These are phyloP conservation scores for Gymnogyps californianus DNA, from an alignment of 2,113 vertebrate genomes.

Conservation along the genomic window DNA sequence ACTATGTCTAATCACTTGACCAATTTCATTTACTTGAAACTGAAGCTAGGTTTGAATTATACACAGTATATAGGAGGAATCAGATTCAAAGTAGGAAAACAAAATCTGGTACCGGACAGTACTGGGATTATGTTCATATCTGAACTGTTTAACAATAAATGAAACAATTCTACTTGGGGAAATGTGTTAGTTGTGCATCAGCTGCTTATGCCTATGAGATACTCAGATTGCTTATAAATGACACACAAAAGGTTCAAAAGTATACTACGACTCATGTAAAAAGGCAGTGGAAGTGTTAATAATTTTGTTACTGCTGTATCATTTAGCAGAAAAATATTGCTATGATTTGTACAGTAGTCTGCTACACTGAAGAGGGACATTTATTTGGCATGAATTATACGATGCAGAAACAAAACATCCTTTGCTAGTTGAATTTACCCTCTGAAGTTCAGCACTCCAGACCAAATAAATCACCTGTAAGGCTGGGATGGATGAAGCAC, in stretches of 20 bases:
- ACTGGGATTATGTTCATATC: neutral
- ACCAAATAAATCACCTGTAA: conserved; percentile 4
- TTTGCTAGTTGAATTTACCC: neutral
- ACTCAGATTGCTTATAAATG: neutral
- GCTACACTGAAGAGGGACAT: neutral
- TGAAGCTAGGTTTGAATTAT: conserved; percentile 7
- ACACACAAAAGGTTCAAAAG: neutral
- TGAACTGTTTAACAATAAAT: neutral
- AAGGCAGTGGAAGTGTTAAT: neutral
- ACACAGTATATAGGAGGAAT: neutral
- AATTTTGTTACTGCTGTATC: neutral
- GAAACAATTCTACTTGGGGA: neutral
- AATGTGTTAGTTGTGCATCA: neutral
- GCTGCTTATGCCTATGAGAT: neutral
- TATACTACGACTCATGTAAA: neutral
- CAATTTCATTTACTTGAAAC: conserved; percentile 65
- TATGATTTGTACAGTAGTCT: neutral
- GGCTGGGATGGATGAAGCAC: neutral
- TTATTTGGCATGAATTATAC: neutral
- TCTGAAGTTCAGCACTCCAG: neutral
- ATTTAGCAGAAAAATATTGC: neutral
- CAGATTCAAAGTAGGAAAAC: conserved; percentile 3
- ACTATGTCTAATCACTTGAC: conserved; percentile 45
- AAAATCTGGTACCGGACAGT: neutral
- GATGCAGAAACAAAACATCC: neutral